Evolutionary conservation across 53 echinoderm and acorn worm species (phyloP).

Genomic region (Paracentrotus lividus): DNA sequence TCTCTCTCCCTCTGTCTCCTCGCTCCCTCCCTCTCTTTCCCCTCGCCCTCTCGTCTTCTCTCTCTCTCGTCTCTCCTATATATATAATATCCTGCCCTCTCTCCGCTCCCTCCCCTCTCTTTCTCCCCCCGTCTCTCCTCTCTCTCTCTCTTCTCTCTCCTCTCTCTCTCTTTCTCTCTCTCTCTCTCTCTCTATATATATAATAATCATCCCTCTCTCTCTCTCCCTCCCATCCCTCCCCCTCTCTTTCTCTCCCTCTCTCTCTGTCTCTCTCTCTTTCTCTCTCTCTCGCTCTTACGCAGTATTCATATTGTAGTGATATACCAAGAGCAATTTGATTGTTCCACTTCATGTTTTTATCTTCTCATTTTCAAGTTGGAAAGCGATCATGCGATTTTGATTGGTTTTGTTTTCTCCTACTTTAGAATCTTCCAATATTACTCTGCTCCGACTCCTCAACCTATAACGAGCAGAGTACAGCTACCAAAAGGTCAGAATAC

Average conservation of each 20-base stretch:
- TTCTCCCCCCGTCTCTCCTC: not conserved
- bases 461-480: not conserved
- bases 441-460: not conserved
- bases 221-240: too few species aligned
- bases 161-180: not conserved
- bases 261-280: not conserved
- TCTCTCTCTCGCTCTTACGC: not conserved
- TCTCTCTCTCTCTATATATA: not conserved
- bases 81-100: not conserved
- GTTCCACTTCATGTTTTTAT: not conserved
- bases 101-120: not conserved
- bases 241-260: not conserved
- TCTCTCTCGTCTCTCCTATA: too few species aligned
- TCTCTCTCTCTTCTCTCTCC: not conserved
- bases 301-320: not conserved
- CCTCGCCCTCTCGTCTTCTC: not conserved
- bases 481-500: not conserved
- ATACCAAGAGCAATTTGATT: not conserved
- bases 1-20: not conserved
- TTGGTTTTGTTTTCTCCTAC: not conserved
- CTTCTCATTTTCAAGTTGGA: constrained; percentile 5
- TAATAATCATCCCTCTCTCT: not conserved
- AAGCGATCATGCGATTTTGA: constrained; percentile 19
- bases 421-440: not conserved
- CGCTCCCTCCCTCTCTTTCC: not conserved